A percentile compares a stretch with the other conserved stretches of the same genome.
phyloP scores from a whole-genome alignment of 2,113 vertebrate species.

The Taxidea taxus region DNA sequence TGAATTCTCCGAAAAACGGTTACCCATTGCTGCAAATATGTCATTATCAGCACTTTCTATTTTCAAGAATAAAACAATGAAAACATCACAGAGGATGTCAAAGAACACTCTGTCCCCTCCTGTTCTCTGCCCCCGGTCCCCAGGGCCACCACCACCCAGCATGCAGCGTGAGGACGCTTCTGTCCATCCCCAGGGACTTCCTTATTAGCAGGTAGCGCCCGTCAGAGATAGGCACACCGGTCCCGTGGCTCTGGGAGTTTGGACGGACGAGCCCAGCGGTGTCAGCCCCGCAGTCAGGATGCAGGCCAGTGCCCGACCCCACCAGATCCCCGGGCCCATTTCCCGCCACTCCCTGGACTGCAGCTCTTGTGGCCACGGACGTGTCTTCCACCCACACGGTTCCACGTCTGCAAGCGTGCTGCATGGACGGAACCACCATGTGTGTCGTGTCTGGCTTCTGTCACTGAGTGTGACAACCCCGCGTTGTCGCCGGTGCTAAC shows the following conservation, averaged over 20 bases:
- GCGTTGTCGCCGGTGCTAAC: fast-evolving
- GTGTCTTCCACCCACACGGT: background rate
- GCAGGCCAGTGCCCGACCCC: background rate
- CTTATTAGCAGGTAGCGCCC: background rate
- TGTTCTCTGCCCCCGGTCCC: background rate
- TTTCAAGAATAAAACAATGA: background rate
- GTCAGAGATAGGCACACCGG: background rate
- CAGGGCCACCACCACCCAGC: background rate
- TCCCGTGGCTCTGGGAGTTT: background rate
- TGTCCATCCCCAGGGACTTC: background rate
- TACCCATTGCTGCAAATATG: background rate
- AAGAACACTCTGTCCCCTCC: background rate
- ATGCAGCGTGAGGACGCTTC: background rate
- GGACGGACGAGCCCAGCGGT: background rate
- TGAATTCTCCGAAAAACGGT: fast-evolving
- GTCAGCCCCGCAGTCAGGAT: background rate
- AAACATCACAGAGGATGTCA: background rate
- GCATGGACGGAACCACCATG: background rate
- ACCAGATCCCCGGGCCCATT: background rate
- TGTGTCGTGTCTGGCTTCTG: fast-evolving
- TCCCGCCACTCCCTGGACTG: background rate
- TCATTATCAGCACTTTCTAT: background rate
- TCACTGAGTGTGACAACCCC: fast-evolving
- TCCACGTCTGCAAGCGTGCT: background rate
- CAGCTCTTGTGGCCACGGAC: background rate